A percentile compares a stretch with the other conserved stretches of the same genome.
These are phyloP conservation scores for Holothuria scabra DNA, from an alignment of 53 echinoderm and acorn worm genomes.

Conservation along the genomic window DNA sequence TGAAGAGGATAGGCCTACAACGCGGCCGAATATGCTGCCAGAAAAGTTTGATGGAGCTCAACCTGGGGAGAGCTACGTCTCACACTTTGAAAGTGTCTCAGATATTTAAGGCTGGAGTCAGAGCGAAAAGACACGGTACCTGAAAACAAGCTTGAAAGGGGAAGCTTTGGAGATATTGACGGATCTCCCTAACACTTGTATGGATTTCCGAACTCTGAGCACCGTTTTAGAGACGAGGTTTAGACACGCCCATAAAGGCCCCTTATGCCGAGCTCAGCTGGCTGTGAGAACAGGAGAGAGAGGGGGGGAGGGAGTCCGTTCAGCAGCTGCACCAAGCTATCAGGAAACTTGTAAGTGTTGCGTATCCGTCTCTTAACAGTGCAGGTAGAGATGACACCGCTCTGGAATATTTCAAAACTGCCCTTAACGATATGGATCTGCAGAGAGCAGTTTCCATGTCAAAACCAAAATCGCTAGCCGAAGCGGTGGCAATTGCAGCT, in stretches of 20 bases:
- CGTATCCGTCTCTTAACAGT: no score
- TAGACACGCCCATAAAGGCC: not conserved
- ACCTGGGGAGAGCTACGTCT: not conserved
- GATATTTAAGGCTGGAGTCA: not conserved
- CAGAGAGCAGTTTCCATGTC: not conserved
- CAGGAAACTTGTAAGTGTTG: not conserved
- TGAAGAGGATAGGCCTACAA: not conserved
- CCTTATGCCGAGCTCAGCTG: not conserved
- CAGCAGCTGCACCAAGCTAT: not conserved
- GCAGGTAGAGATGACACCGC: no score
- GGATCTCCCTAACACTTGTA: not conserved
- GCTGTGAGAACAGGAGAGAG: not conserved
- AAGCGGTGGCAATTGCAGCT: not conserved
- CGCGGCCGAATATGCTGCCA: conserved; percentile 9
- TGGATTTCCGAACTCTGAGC: not conserved
- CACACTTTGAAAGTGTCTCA: conserved; percentile 1
- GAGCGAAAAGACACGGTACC: not conserved
- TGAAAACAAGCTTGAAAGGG: not conserved
- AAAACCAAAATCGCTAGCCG: not conserved
- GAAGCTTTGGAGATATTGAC: not conserved
- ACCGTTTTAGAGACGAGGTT: not conserved
- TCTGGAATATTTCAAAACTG: not conserved
- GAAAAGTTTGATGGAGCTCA: not conserved
- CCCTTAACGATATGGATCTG: not conserved
- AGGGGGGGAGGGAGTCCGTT: not conserved